phyloP scores from a whole-genome alignment of 2,797 vertebrate species.

The Limnodromus scolopaceus region DNA sequence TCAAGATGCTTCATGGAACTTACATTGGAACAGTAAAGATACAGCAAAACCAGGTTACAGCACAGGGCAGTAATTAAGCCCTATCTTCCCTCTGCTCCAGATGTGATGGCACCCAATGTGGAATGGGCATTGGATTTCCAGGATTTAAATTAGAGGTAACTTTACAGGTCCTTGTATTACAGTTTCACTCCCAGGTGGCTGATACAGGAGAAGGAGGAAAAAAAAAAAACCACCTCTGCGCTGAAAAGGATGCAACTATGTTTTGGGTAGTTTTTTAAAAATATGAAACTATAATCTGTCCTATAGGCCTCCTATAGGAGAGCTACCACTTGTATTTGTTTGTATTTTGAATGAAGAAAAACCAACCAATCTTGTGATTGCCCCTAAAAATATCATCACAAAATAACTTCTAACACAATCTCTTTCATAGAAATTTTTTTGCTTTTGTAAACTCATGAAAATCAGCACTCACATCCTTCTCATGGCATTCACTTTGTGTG shows the following conservation, averaged over 20 bases:
- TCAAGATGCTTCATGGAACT: background rate
- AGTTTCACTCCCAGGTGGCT: background rate
- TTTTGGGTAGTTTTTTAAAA: background rate
- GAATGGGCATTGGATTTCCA: background rate
- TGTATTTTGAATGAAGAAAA: background rate
- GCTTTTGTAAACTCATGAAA: background rate
- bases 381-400: background rate
- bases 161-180: background rate
- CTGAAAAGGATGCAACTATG: background rate
- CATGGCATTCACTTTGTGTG: background rate
- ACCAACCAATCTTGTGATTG: background rate
- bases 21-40: background rate
- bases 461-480: background rate
- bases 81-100: background rate
- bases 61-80: background rate
- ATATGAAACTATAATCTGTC: background rate
- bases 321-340: background rate
- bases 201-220: background rate
- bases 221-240: background rate
- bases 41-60: background rate
- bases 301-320: background rate
- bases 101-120: background rate
- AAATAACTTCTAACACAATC: background rate
- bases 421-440: background rate
- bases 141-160: background rate